Base-by-base conservation (phyloP, 2,797 vertebrate genomes). In the Intellagama lesueurii region DNA sequence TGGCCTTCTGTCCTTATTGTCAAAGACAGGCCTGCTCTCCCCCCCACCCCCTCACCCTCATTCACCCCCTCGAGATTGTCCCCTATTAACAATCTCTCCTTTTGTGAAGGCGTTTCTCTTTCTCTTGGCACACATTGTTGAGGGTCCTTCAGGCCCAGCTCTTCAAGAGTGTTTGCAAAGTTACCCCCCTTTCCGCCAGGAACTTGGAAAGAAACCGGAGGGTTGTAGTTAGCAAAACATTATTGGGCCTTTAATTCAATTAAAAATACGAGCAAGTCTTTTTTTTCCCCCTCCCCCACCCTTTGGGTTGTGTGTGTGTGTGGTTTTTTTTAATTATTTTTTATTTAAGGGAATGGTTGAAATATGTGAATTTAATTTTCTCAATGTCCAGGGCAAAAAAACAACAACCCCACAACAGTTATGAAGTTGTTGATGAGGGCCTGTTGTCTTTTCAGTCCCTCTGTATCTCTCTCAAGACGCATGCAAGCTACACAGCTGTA, bases 151-250 rank as follows among this genome's bases (percentile, higher is more conserved):
- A 98, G 96, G 96, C 93, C 90, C 90, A 89, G 96, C 97, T 97
- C 97, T 98, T 98, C 97, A 96, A 97, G 97, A 98, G 94, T 98
- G 98, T 98, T 98, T 98, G 97, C 97, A 98, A 98, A 98, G 98
- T 98, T 98, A 97, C 96, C 98, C 96, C 98, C 98, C 97, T 98
- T 97, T 97, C 97, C 93, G 91, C 97, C 93, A 89, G 91, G 94
- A 96, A 96, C 97, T 97, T 97, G 96, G 97, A 97, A 96, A 97
- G 97, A 96, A 93, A 94, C 93, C 86, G 0, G 84, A 73, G 87
- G 96, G 92, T 94, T 90, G 91, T 32, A 92, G 89, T 94, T 95
- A 96, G 95, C 95, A 97, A 96, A 97, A 97, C 93, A 94, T 94
- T 95, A 90, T 96, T 94, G 94, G 93, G 91, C 86, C 88, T 93